Percentiles rank a stretch among this genome's conserved stretches.
Conservation (phyloP, 2,888 invertebrate genomes). For the Gari tellinella region DNA sequence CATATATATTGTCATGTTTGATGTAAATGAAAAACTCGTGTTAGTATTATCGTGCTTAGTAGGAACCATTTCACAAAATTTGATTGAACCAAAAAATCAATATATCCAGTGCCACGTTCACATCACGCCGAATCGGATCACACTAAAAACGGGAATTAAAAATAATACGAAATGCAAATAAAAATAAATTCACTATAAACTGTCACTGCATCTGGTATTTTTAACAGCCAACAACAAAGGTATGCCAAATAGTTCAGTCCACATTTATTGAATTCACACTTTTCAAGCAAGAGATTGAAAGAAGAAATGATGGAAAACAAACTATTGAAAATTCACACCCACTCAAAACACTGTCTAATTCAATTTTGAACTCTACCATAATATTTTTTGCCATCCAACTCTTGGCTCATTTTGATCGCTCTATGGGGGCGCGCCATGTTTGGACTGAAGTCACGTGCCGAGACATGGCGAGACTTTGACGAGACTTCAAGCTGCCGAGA, state of each 20-base stretch:
- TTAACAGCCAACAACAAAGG: constrained; percentile 37
- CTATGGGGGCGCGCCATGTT: constrained; percentile 4
- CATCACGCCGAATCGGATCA: constrained; percentile 46
- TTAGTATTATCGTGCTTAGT: constrained; percentile 58
- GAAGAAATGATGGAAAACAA: constrained; percentile 40
- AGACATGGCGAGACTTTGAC: constrained; percentile 28
- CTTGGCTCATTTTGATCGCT: constrained; percentile 18
- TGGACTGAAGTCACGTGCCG: constrained; percentile 37
- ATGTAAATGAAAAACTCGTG: constrained; percentile 2
- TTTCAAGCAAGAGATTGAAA: constrained; percentile 45
- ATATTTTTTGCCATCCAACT: constrained; percentile 27
- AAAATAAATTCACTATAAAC: constrained; percentile 57
- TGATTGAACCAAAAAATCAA: constrained; percentile 56
- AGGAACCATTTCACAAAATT: constrained; percentile 64
- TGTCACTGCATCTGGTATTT: constrained; percentile 41
- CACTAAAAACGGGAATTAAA: constrained; percentile 62
- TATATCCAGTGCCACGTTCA: constrained; percentile 50
- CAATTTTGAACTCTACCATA: constrained; percentile 54
- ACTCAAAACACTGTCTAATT: constrained; percentile 54
- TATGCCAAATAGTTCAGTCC: constrained; percentile 33
- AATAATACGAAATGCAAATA: constrained; percentile 58
- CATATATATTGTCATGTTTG: no score
- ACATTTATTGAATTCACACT: constrained; percentile 42
- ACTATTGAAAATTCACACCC: constrained; percentile 56
- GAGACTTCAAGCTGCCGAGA: no score